A percentile compares a stretch with the other conserved stretches of the same genome.
phyloP scores from a whole-genome alignment of 2,113 vertebrate genomes.

The Pygoscelis adeliae region DNA sequence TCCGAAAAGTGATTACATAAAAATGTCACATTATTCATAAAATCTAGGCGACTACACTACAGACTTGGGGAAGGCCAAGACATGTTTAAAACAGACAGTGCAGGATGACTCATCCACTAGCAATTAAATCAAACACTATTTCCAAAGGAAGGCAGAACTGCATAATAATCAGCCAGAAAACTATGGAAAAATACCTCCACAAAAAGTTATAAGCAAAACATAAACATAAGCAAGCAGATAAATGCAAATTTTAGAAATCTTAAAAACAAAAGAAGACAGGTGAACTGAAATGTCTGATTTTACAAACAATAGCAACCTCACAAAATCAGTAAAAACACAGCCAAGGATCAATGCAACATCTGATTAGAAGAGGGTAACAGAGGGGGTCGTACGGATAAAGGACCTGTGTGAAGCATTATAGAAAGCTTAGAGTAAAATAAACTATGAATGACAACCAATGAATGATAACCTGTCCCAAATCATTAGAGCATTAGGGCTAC shows the following conservation, averaged over 20 bases:
- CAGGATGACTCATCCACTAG: background rate
- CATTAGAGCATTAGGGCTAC: background rate
- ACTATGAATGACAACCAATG: background rate
- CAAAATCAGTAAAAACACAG: background rate
- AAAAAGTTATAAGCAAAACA: background rate
- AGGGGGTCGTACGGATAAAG: background rate
- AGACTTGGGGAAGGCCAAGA: background rate
- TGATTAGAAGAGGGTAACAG: background rate
- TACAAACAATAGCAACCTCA: background rate
- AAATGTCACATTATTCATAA: slow-evolving; percentile 19
- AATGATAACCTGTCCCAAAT: background rate
- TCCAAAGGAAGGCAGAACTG: background rate
- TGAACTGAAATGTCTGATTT: background rate
- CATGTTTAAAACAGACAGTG: background rate
- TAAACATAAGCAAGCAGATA: background rate
- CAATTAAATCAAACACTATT: background rate
- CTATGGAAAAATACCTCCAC: background rate
- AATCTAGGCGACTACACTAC: background rate
- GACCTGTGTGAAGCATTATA: background rate
- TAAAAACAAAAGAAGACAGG: background rate
- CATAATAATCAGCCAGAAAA: background rate
- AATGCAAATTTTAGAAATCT: background rate
- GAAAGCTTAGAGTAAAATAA: background rate
- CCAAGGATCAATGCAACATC: background rate
- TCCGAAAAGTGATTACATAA: background rate